Base-by-base conservation (phyloP, 2,797 vertebrate species). In the Borostomias antarcticus region DNA sequence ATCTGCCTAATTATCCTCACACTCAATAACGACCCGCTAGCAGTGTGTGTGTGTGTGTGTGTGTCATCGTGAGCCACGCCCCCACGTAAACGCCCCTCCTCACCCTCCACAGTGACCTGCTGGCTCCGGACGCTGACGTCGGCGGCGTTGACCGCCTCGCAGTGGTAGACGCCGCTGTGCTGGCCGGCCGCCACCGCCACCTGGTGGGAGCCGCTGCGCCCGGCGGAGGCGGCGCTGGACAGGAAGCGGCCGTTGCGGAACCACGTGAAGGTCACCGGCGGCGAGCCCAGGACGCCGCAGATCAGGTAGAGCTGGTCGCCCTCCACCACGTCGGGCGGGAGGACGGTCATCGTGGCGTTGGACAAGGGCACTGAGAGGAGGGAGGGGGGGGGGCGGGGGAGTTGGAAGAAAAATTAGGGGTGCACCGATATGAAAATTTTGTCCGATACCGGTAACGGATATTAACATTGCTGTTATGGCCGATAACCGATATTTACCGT, bases 211-310 rank as follows among this genome's bases (percentile, higher is more conserved):
- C 5, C 59, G 7, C 3, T 48, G 26, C 13, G 0, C 5, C 2
- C 0, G 40, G 1, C n/a, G 28, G 43, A 47, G 0, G 37, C 84
- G 21, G 0, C 62, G 26, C 19, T 67, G 29, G 40, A 0, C 30
- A 92, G 37, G 0, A 75, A 73, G 0, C 0, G 5, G 4, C 71
- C 82, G 0, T 0, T 9, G 0, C 62, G 74, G 73, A 84, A 92
- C 81, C 80, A 90, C 26, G 52, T 85, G 21, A 90, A 92, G 45
- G 70, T 92, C 78, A 94, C 26, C 0, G 92, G 93, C 0, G 78
- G 78, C 0, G 89, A 76, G 40, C 90, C 93, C 0, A 21, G 40
- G 0, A 84, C 58, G 0, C 57, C n/a, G 64, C 92, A 93, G 9
- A 90, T 69, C n/a, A 94, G 75, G 58, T 1, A 4, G n/a, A 93